A percentile compares a stretch with the other conserved stretches of the same genome.
phyloP scores from a whole-genome alignment of 2,888 invertebrate genomes.

The Autographa gamma region DNA sequence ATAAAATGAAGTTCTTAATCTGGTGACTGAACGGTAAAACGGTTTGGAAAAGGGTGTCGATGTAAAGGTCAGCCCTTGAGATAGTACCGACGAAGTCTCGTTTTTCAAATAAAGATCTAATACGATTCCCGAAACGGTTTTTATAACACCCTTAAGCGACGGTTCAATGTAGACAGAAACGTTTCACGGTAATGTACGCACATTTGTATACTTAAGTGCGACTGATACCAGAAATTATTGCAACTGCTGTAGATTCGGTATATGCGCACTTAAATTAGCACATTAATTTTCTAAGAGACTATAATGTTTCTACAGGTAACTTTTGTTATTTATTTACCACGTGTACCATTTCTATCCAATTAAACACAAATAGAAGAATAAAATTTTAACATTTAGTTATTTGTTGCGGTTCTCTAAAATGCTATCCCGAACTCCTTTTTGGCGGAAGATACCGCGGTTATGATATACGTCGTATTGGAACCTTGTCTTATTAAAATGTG shows the following conservation, averaged over 20 bases:
- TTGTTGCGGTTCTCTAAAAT: neutral
- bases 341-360: too few relatives aligned
- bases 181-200: neutral
- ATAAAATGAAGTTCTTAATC: conserved; percentile 48
- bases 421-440: conserved; percentile 33
- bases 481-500: conserved; percentile 79
- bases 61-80: conserved; percentile 52
- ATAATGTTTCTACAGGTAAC: neutral
- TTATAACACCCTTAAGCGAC: conserved; percentile 17
- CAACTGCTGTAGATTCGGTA: neutral
- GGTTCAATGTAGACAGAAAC: conserved; percentile 2
- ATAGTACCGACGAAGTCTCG: conserved; percentile 32
- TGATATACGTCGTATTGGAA: conserved; percentile 59
- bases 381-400: too few relatives aligned
- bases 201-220: conserved; percentile 2
- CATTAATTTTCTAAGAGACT: neutral
- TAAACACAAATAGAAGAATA: too few relatives aligned
- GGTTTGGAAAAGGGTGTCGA: conserved; percentile 51
- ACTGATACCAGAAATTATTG: neutral
- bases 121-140: conserved; percentile 27
- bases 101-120: conserved; percentile 45
- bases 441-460: conserved; percentile 53
- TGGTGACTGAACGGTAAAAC: conserved; percentile 45
- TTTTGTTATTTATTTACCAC: too few relatives aligned
- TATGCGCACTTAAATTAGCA: neutral